Evolutionary conservation across 1,140 invertebrate genomes (phyloP).

Genomic region (Triops cancriformis): DNA sequence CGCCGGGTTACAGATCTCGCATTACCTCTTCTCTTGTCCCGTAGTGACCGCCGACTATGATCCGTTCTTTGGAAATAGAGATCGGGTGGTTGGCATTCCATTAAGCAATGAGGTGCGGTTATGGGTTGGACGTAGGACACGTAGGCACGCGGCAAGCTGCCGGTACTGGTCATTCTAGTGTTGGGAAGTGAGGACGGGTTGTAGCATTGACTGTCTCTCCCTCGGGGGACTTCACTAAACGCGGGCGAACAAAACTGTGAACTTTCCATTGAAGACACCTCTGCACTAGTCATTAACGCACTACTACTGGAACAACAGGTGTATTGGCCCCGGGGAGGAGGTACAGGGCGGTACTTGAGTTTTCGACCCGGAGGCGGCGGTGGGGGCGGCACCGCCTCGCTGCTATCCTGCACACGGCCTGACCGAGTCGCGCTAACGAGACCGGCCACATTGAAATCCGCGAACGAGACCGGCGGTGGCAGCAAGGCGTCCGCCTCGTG

Average conservation of each 20-base stretch:
- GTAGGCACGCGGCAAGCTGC: background rate
- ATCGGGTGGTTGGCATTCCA: background rate
- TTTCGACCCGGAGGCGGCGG: background rate
- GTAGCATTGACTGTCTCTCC: background rate
- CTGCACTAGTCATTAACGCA: background rate
- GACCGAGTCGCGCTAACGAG: background rate
- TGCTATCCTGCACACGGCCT: background rate
- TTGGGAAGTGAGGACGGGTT: background rate
- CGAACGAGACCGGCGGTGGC: constrained; percentile 24
- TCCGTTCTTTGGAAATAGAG: background rate
- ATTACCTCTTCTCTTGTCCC: constrained; percentile 1
- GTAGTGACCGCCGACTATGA: background rate
- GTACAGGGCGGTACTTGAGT: background rate
- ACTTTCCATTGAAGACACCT: background rate
- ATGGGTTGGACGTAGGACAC: background rate
- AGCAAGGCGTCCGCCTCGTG: constrained; percentile 8
- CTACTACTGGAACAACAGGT: background rate
- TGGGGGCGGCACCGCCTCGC: background rate
- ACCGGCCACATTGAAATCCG: constrained; percentile 15
- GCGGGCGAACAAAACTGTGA: background rate
- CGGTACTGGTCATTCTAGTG: background rate
- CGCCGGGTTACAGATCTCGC: no score
- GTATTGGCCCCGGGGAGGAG: background rate
- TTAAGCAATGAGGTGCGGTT: background rate
- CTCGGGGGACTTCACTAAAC: background rate